Conservation (phyloP, 2,113 vertebrate genomes). For the Pseudorhombus dupliciocellatus region DNA sequence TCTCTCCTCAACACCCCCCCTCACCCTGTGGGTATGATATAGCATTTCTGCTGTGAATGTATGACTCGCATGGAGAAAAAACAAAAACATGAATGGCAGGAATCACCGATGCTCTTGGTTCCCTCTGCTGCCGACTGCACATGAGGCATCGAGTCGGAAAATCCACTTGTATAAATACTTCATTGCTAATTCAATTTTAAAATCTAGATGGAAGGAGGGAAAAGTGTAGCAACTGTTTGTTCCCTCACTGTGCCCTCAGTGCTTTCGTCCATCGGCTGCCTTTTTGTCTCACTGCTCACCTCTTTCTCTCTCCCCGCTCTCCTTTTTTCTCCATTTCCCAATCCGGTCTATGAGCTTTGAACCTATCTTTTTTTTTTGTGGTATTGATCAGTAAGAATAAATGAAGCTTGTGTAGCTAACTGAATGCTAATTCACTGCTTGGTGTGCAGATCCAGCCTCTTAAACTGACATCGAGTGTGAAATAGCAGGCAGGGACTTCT, state of each 20-base stretch:
- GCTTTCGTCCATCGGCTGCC: background rate
- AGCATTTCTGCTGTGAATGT: constrained; percentile 7
- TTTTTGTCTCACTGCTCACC: constrained; percentile 4
- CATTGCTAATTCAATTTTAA: constrained; percentile 70
- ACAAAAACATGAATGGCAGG: background rate
- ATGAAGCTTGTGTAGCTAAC: background rate
- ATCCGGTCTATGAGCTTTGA: background rate
- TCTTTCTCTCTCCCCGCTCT: background rate
- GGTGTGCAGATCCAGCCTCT: constrained; percentile 4
- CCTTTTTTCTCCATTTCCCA: constrained; percentile 1
- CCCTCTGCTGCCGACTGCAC: constrained; percentile 21
- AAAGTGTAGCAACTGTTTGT: constrained; percentile 41
- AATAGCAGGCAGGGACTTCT: background rate
- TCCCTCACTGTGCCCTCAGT: constrained; percentile 31
- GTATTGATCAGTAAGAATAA: no score
- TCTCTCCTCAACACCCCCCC: background rate
- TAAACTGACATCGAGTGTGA: background rate
- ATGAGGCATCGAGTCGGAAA: constrained; percentile 54
- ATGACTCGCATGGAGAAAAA: background rate
- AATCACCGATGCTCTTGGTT: constrained; percentile 2
- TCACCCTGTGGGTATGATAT: background rate
- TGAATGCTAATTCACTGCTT: constrained; percentile 41
- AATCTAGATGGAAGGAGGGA: constrained; percentile 32
- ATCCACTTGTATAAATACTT: constrained; percentile 67
- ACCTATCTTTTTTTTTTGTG: no score